Evolutionary conservation across 2,888 invertebrate species (phyloP), one percentile per base, ranked within the genome.

Genomic region (Ischnus inquisitorius): DNA sequence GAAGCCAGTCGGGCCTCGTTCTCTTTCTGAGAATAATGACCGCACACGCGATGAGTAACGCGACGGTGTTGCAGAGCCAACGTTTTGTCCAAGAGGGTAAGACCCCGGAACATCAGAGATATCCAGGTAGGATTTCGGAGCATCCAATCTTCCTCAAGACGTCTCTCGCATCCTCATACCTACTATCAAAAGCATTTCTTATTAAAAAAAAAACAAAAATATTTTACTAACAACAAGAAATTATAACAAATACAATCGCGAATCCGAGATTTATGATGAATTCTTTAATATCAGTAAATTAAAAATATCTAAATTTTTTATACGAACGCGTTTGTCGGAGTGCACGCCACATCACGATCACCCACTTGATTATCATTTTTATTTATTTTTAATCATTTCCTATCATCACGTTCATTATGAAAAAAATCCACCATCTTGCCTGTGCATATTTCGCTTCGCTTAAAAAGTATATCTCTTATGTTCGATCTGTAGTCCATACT

Each of bases 1-100:
- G 92, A 77, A 91, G 92, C 80, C 90, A 90, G 41, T 89, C 92
- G 51, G 93, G 92, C 22, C 93, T 95, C 83, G 91, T 95, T 76
- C 92, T 95, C 76, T 94, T 95, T 85, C 92, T 95, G 72, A 91
- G 95, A 87, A 94, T 94, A 68, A 94, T 95, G 92, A 94, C 94
- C 83, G 92, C 93, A 46, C 94, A 93, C 87, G 94, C 94, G 46
- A 94, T 94, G 85, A 95, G 95, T 91, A 94, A 95, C 86, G 95
- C 95, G n/a, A 94, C 94, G 82, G 93, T 94, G 51, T 92, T 95
- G 68, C 94, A 94, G 90, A 94, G 92, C 85, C 90, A 90, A 76
- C 91, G 92, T 79, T 90, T 89, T 83, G 87, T 90, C 72, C 91
- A 90, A 88, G 92, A 92, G 88, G 92, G 92, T 88, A 92, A 92